Evolutionary conservation across 2,113 vertebrate species (phyloP).

Genomic region (Baryphthengus martii): DNA sequence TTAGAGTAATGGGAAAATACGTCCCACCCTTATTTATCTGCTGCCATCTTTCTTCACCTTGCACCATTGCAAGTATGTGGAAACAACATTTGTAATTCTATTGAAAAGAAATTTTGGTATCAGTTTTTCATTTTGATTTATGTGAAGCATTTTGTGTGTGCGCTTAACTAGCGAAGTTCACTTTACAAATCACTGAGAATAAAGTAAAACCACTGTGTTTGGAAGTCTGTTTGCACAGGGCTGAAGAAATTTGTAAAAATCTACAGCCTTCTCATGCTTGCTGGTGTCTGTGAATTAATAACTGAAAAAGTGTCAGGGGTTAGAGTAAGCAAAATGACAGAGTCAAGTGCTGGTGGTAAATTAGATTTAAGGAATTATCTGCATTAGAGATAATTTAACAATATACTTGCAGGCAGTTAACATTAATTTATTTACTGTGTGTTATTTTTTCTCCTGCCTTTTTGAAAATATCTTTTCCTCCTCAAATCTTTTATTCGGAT

Average conservation of each 20-base stretch:
- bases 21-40: not conserved
- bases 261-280: not conserved
- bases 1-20: not conserved
- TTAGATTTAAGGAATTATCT: not conserved
- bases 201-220: not conserved
- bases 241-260: not conserved
- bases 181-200: not conserved
- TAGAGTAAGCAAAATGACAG: not conserved
- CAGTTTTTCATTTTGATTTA: not conserved
- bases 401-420: not conserved
- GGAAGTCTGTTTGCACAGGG: not conserved
- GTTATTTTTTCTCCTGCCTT: not conserved
- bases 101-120: not conserved
- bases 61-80: not conserved
- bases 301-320: not conserved
- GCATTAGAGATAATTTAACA: not conserved
- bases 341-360: not conserved
- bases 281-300: not conserved
- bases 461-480: not conserved
- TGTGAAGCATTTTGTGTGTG: not conserved
- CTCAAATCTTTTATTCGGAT: fast-evolving
- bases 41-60: not conserved
- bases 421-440: not conserved
- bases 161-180: not conserved
- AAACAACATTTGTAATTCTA: not conserved